Conservation (phyloP, 2,113 vertebrate species). For the Laterallus jamaicensis region DNA sequence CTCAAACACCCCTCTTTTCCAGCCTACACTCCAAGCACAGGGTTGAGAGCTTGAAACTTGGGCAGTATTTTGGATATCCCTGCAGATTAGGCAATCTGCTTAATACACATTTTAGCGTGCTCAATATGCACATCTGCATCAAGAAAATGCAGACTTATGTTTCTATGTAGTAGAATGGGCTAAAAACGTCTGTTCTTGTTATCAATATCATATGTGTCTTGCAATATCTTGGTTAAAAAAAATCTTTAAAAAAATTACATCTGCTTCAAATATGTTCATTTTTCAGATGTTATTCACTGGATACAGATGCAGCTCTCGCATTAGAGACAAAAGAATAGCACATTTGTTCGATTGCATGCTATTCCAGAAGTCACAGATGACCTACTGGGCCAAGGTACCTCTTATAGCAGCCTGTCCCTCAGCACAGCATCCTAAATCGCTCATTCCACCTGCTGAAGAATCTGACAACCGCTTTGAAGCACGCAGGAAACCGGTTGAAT, state of each 20-base stretch:
- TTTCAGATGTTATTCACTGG: not conserved
- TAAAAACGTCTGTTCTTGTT: not conserved
- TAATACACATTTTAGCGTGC: not conserved
- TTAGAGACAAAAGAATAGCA: not conserved
- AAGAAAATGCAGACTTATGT: not conserved
- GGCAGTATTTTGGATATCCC: not conserved
- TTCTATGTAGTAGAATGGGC: not conserved
- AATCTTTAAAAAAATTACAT: not conserved
- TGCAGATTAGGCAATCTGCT: fast-evolving
- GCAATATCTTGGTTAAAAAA: not conserved
- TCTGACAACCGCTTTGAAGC: not conserved
- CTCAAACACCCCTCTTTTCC: not conserved
- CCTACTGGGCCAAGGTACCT: not conserved
- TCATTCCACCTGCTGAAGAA: not conserved
- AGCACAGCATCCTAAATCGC: not conserved
- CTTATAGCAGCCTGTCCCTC: not conserved
- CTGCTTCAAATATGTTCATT: not conserved
- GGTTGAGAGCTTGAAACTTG: not conserved
- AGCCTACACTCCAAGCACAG: not conserved
- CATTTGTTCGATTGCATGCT: not conserved
- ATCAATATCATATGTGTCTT: not conserved
- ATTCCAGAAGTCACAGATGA: not conserved
- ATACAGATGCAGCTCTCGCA: not conserved
- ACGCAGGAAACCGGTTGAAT: not conserved
- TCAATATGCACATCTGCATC: not conserved